These are phyloP conservation scores for Amphipyra berbera DNA, from an alignment of 2,888 invertebrate species.

Conservation along the genomic window DNA sequence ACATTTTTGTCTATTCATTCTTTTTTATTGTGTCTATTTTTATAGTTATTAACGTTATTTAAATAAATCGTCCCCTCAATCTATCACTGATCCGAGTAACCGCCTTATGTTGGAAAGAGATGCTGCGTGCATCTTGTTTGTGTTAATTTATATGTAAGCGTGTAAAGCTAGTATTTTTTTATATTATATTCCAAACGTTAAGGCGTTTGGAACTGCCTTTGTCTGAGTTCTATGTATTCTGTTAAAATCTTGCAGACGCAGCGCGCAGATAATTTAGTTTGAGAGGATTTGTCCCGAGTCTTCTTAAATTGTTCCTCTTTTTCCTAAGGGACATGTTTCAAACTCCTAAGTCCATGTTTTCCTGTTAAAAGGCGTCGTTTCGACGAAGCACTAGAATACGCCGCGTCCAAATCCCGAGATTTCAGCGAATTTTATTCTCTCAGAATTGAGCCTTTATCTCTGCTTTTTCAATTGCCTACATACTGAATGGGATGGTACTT, in stretches of 20 bases:
- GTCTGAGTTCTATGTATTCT: conserved; percentile 11
- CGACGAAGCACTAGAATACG: conserved; percentile 31
- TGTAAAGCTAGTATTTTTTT: no score
- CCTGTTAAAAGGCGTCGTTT: conserved; percentile 43
- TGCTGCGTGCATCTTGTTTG: background rate
- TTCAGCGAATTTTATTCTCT: conserved; percentile 35
- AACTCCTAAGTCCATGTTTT: conserved; percentile 46
- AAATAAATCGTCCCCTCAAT: no score
- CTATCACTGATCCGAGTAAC: background rate
- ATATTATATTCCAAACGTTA: no score
- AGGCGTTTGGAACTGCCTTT: background rate
- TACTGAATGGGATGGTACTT: conserved; percentile 21
- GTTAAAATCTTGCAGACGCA: conserved; percentile 28
- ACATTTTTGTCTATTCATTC: no score
- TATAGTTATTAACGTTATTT: no score
- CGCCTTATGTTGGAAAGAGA: no score
- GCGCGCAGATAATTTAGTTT: conserved; percentile 37
- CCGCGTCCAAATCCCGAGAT: conserved; percentile 36
- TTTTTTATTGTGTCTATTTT: no score
- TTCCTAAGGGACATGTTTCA: conserved; percentile 48
- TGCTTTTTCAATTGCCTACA: conserved; percentile 44
- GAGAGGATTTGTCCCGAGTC: conserved; percentile 23
- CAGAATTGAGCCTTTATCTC: conserved; percentile 29
- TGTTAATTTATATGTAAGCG: background rate
- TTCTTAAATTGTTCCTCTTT: conserved; percentile 39